Conservation (phyloP, 2,797 vertebrate species). For the Chiloscyllium punctatum region DNA sequence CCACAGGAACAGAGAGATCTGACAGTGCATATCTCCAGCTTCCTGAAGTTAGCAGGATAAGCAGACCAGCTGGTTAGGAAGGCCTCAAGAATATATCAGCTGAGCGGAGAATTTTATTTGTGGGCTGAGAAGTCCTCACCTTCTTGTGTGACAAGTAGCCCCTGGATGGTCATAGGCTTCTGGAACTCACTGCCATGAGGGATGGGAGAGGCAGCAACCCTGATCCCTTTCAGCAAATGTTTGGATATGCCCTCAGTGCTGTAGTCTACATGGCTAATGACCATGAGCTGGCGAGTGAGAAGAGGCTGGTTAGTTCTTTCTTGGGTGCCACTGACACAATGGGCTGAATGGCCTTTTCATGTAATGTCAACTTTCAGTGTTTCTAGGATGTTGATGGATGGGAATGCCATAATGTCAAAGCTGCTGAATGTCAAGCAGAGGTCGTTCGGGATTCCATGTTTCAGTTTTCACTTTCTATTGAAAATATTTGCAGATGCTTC, state of each 20-base stretch:
- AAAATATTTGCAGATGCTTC: too few species aligned
- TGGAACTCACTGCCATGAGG: neutral
- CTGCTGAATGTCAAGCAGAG: neutral
- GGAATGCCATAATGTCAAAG: neutral
- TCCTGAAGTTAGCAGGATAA: neutral
- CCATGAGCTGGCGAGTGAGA: neutral
- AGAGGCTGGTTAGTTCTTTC: neutral
- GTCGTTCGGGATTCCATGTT: too few species aligned
- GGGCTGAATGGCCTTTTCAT: neutral
- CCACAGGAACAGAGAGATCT: neutral
- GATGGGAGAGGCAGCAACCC: too few species aligned
- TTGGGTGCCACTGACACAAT: neutral
- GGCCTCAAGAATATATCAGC: neutral
- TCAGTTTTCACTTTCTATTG: too few species aligned
- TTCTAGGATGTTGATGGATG: neutral
- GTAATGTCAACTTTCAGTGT: neutral
- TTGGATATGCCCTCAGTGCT: neutral
- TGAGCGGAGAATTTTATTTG: neutral
- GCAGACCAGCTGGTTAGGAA: neutral
- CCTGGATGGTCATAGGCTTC: neutral
- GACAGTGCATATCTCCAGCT: neutral
- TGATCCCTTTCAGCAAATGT: neutral
- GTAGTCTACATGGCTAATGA: neutral
- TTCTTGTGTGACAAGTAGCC: too few species aligned
- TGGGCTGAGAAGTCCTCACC: neutral